Evolutionary conservation across 1,140 invertebrate genomes (phyloP), one percentile per base, ranked within the genome.

Genomic region (Elymnias hypermnestra): DNA sequence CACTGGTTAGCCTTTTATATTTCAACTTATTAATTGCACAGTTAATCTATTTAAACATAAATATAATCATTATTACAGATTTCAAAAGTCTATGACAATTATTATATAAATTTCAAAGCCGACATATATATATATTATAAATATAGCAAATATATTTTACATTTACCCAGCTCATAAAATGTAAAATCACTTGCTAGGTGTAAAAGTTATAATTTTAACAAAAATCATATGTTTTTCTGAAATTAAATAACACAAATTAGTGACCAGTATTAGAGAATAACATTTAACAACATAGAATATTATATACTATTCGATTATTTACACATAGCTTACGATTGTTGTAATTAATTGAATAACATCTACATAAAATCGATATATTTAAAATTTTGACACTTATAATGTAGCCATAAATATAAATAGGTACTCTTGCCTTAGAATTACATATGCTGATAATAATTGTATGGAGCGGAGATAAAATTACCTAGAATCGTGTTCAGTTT

Each of bases 91-190:
- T 14, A 15, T 3, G 29, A 33, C 36, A 50, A 57, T 62, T 17
- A 25, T 19, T 17, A 29, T 19, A 49, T 46, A 15, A 41, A 57
- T 63, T 53, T 60, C 12, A 57, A 39, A 62, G 14, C 48, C 19
- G 35, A 36, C 14, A n/a, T n/a, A n/a, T 23, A 44, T 31, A 18
- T 39, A 35, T 53, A 41, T 45, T 40, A 46, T 45, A 60, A 45
- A 49, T 31, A 35, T 26, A 66, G 63, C 66, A 67, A 71, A 71
- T 50, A 38, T 69, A 67, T 72, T 72, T 57, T 75, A 82, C 75
- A 82, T 81, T 83, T 74, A 42, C 73, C 77, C 77, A 83, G 79
- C 79, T 81, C 70, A 53, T 51, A 63, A 77, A 83, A 82, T 76
- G 73, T 83, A 79, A 42, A 82, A 72, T 65, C 65, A 57, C 72